Percentiles rank a stretch among this genome's conserved stretches.
phyloP scores from a whole-genome alignment of 2,888 invertebrate species.

The Frankliniella fusca region DNA sequence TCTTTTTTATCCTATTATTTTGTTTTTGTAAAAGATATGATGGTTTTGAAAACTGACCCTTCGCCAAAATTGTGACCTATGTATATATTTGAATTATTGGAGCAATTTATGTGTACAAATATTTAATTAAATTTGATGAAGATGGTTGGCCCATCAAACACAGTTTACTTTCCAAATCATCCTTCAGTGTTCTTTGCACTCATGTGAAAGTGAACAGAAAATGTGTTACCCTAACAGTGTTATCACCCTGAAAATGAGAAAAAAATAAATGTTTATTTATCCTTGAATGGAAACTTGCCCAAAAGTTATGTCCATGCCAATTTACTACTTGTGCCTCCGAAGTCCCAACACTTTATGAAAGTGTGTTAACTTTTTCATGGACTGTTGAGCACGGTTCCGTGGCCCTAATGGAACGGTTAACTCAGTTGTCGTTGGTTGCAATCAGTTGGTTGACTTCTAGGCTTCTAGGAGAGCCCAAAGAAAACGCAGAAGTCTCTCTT shows the following conservation, averaged over 20 bases:
- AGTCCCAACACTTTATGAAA: neutral
- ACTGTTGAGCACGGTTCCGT: neutral
- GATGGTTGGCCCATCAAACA: neutral
- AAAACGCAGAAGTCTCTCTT: too few species aligned
- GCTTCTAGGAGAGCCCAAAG: too few species aligned
- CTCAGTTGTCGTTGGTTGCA: neutral
- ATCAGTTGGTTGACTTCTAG: too few species aligned
- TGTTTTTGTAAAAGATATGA: neutral
- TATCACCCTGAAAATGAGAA: constrained; percentile 13
- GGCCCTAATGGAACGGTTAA: neutral
- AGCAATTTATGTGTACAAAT: constrained; percentile 14
- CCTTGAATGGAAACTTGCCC: neutral
- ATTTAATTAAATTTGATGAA: neutral
- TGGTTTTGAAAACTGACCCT: neutral
- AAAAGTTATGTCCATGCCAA: neutral
- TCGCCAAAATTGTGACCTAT: neutral
- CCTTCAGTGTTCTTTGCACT: constrained; percentile 9
- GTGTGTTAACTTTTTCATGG: neutral
- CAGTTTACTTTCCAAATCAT: neutral
- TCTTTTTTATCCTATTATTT: too few species aligned
- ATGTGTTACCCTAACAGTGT: constrained; percentile 9
- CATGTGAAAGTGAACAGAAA: constrained; percentile 19
- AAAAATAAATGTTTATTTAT: constrained; percentile 23
- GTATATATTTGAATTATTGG: constrained; percentile 1
- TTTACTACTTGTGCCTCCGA: neutral